phyloP scores from a whole-genome alignment of 2,888 invertebrate species.

The Neoascia interrupta region DNA sequence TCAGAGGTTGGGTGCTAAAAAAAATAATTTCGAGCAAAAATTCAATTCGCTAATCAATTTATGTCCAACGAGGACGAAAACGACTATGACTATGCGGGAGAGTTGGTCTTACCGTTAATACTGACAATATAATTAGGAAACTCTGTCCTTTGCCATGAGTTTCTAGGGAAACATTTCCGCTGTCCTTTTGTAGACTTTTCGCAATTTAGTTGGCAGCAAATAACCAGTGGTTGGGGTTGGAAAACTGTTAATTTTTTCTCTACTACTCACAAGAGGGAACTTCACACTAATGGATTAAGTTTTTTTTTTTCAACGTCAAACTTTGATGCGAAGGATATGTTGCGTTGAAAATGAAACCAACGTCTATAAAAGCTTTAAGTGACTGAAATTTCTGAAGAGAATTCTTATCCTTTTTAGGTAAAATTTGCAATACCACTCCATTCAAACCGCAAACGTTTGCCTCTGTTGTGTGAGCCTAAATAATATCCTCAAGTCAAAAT shows the following conservation, averaged over 20 bases:
- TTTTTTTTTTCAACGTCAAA: slow-evolving; percentile 37
- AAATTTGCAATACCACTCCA: too few relatives aligned
- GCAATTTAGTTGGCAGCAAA: slow-evolving; percentile 16
- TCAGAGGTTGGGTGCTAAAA: background rate
- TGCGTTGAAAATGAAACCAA: background rate
- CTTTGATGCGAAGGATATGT: slow-evolving; percentile 44
- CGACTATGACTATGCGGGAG: slow-evolving; percentile 21
- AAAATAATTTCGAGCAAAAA: slow-evolving; percentile 47
- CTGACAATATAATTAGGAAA: slow-evolving; percentile 68
- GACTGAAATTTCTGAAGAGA: too few relatives aligned
- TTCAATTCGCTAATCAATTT: slow-evolving; percentile 68
- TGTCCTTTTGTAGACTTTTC: background rate
- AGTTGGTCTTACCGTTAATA: slow-evolving; percentile 46
- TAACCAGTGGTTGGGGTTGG: too few relatives aligned
- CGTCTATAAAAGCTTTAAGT: too few relatives aligned
- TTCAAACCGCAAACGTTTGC: background rate
- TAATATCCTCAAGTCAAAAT: too few relatives aligned
- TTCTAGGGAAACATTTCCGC: slow-evolving; percentile 51
- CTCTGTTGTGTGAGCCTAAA: too few relatives aligned
- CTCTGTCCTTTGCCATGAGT: slow-evolving; percentile 34
- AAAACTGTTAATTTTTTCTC: slow-evolving; percentile 20
- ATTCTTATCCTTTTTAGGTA: too few relatives aligned
- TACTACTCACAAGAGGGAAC: slow-evolving; percentile 36
- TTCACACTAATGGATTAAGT: slow-evolving; percentile 61
- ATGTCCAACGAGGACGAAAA: slow-evolving; percentile 51